A percentile compares a stretch with the other conserved stretches of the same genome.
phyloP scores from a whole-genome alignment of 2,888 invertebrate genomes.

The Sisyra nigra region DNA sequence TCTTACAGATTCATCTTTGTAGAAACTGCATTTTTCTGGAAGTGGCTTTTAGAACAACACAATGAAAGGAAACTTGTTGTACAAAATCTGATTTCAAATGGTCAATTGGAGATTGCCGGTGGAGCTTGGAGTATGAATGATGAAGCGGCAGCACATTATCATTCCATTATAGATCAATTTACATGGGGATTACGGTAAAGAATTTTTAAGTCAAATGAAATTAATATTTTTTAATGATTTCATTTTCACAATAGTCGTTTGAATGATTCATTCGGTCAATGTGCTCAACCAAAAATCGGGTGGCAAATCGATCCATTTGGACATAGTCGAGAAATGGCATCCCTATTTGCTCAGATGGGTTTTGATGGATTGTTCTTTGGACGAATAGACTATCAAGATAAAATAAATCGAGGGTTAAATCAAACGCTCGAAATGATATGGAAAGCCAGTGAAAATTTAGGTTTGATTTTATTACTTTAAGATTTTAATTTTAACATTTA shows the following conservation, averaged over 20 bases:
- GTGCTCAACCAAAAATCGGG: slow-evolving; percentile 54
- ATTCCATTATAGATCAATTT: slow-evolving; percentile 59
- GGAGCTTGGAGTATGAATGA: slow-evolving; percentile 82
- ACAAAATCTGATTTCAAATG: slow-evolving; percentile 47
- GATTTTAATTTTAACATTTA: not conserved
- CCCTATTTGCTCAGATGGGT: slow-evolving; percentile 65
- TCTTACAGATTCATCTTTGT: slow-evolving; percentile 67
- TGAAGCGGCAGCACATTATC: slow-evolving; percentile 54
- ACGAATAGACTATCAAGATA: slow-evolving; percentile 77
- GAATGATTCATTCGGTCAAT: slow-evolving; percentile 51
- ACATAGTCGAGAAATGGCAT: slow-evolving; percentile 75
- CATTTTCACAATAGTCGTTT: too few relatives aligned
- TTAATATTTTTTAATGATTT: too few relatives aligned
- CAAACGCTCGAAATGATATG: slow-evolving; percentile 72
- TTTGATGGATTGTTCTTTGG: slow-evolving; percentile 81
- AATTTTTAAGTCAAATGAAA: too few relatives aligned
- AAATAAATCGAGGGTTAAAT: slow-evolving; percentile 34
- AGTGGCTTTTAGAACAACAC: slow-evolving; percentile 68
- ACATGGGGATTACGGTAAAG: slow-evolving; percentile 52
- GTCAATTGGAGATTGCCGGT: slow-evolving; percentile 59
- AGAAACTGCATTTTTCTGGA: slow-evolving; percentile 73
- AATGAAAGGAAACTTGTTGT: slow-evolving; percentile 40
- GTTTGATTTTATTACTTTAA: slow-evolving; percentile 25
- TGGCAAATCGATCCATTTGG: slow-evolving; percentile 84
- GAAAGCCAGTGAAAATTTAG: slow-evolving; percentile 54